Evolutionary conservation across 2,113 vertebrate genomes (phyloP), one percentile per base, ranked within the genome.

Genomic region (Cyprinodon brontotheroides): DNA sequence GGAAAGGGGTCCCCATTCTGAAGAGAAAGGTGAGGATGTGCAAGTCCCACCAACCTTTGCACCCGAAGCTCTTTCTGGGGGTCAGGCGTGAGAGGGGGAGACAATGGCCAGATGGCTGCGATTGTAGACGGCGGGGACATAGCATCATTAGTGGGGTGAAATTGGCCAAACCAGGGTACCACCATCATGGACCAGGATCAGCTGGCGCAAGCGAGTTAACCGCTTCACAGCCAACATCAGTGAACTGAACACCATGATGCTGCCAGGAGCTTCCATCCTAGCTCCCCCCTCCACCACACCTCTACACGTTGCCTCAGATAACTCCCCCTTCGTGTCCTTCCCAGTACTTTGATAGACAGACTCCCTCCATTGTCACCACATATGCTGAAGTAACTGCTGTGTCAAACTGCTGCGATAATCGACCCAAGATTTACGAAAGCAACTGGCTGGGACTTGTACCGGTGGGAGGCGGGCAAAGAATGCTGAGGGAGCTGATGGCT

Each of bases 111-210:
- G 40, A 61, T 12, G 37, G 76, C 13, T 0, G 64, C 8, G 1
- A 3, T 74, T n/a, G 5, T 45, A 6, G 88, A 84, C 2, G 57
- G 67, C 0, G 86, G 61, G 3, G 87, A 88, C 71, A 81, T 90
- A 87, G 89, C n/a, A 59, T 84, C 47, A 72, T 86, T 14, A 81
- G 87, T 3, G 86, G 71, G 91, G 87, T 1, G 91, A 87, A 67
- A 85, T 90, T 11, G 89, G 93, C 77, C 95, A 96, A 7, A 93
- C 95, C 97, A 96, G 92, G 95, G 96, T 9, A 95, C 95, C 39
- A 98, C 96, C 17, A 94, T 99, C 80, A 96, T 99, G 97, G 98
- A 99, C 89, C 98, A 99, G n/a, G 86, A 99, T 99, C 92, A 99
- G 97, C 89, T 96, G n/a, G n/a, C n/a, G n/a, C n/a, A n/a, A n/a